phyloP scores from a whole-genome alignment of 2,797 vertebrate species.

The Cygnus olor region DNA sequence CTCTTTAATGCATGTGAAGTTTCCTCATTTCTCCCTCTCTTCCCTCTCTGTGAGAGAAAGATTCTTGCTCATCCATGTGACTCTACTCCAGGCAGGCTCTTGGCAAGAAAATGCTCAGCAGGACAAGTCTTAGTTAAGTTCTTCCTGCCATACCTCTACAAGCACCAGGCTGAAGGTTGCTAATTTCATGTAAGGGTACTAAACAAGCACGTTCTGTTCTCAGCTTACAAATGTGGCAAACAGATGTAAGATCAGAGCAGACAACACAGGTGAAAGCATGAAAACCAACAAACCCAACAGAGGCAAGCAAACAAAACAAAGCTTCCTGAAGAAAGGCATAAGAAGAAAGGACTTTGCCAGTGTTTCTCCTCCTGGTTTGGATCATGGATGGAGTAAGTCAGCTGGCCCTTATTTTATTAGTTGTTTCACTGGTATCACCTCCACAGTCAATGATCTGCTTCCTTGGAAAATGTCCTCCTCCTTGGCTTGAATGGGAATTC shows the following conservation, averaged over 20 bases:
- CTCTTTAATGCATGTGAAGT: not conserved
- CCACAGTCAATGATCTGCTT: not conserved
- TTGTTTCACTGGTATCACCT: not conserved
- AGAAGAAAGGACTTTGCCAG: not conserved
- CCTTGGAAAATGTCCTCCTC: not conserved
- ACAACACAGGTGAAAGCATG: not conserved
- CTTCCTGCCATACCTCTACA: not conserved
- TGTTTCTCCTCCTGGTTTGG: not conserved
- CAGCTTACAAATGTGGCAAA: not conserved
- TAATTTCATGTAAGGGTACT: conserved; percentile 23
- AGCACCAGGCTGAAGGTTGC: conserved; percentile 11
- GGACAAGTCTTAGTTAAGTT: not conserved
- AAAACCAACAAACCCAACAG: not conserved
- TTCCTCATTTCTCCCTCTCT: not conserved
- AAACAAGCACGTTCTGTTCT: not conserved
- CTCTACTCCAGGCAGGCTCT: not conserved
- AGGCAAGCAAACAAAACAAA: not conserved
- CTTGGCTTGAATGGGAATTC: not conserved
- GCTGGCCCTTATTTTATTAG: not conserved
- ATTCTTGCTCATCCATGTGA: conserved; percentile 28
- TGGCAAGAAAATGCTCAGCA: conserved; percentile 39
- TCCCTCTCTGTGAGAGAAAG: not conserved
- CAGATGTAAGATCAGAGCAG: not conserved
- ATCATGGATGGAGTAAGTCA: not conserved
- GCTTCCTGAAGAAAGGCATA: not conserved